Evolutionary conservation across 1,140 invertebrate species (phyloP).

Genomic region (Ceratina australensis): DNA sequence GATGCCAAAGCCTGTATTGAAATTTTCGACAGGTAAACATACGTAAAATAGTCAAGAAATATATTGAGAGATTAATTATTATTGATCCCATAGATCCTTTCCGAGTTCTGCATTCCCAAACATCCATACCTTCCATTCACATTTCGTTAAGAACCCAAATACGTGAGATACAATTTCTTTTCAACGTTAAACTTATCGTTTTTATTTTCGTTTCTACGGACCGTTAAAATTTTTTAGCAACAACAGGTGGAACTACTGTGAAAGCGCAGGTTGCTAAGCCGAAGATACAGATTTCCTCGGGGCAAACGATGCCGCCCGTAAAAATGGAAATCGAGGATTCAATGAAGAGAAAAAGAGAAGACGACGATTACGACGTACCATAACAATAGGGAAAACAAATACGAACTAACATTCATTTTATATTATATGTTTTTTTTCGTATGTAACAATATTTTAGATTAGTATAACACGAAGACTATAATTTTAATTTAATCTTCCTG

Average conservation of each 20-base stretch:
- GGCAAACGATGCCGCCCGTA: slow-evolving; percentile 74
- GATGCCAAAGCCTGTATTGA: slow-evolving; percentile 87
- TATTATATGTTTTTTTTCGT: background rate
- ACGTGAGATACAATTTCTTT: slow-evolving; percentile 41
- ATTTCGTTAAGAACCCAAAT: slow-evolving; percentile 46
- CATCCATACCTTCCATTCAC: slow-evolving; percentile 43
- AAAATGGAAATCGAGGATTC: slow-evolving; percentile 74
- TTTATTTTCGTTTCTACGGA: background rate
- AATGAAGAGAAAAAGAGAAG: slow-evolving; percentile 80
- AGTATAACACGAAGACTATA: background rate
- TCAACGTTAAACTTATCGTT: background rate
- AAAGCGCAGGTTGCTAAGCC: slow-evolving; percentile 80
- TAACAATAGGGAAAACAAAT: slow-evolving; percentile 56
- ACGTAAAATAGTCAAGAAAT: background rate
- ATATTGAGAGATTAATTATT: background rate
- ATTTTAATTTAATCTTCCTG: slow-evolving; percentile 1
- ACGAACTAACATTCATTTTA: background rate
- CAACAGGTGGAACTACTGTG: slow-evolving; percentile 57
- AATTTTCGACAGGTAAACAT: slow-evolving; percentile 80
- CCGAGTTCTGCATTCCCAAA: slow-evolving; percentile 42
- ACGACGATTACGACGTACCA: slow-evolving; percentile 84
- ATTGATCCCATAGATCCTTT: slow-evolving; percentile 40
- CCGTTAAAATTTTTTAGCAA: slow-evolving; percentile 50
- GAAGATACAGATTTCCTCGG: slow-evolving; percentile 81
- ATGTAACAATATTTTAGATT: background rate